A percentile compares a stretch with the other conserved stretches of the same genome.
Evolutionary conservation across 2,113 vertebrate species (phyloP).

Genomic region (Grammomys surdaster): DNA sequence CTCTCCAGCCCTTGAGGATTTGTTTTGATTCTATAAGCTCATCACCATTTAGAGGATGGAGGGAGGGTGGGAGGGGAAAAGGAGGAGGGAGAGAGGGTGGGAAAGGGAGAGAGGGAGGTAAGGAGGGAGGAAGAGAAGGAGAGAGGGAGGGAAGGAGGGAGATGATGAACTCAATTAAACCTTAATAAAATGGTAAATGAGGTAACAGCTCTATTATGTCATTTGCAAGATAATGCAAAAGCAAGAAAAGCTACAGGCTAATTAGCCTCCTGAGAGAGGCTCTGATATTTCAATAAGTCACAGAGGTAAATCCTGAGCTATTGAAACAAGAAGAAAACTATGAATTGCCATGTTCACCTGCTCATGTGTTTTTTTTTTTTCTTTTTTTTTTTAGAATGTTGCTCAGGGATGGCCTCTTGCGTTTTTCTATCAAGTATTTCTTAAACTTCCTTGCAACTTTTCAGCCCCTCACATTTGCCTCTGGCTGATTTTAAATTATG

Average conservation of each 20-base stretch:
- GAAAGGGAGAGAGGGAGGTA: not conserved
- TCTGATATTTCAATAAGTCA: slow-evolving; percentile 68
- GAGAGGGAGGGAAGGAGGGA: not conserved
- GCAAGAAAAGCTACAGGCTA: slow-evolving; percentile 37
- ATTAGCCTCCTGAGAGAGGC: not conserved
- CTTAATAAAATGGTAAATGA: slow-evolving; percentile 74
- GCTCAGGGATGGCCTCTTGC: not conserved
- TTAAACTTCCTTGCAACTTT: slow-evolving; percentile 80
- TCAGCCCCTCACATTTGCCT: slow-evolving; percentile 77
- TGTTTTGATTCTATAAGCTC: slow-evolving; percentile 60
- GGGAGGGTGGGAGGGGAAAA: not conserved
- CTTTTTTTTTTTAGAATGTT: not conserved
- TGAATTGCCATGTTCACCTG: slow-evolving; percentile 46
- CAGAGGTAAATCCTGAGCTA: slow-evolving; percentile 70
- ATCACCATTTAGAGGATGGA: not conserved
- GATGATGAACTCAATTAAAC: slow-evolving; percentile 75
- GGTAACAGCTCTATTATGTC: slow-evolving; percentile 58
- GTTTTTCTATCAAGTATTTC: slow-evolving; percentile 71
- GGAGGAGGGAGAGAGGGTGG: not conserved
- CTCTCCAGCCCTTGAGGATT: not conserved
- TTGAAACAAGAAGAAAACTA: slow-evolving; percentile 57
- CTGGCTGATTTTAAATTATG: slow-evolving; percentile 83
- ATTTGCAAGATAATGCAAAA: slow-evolving; percentile 49
- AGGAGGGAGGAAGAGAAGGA: not conserved
- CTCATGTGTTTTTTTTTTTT: not conserved